Percentiles rank a stretch among this genome's conserved stretches.
phyloP scores from a whole-genome alignment of 2,888 invertebrate species.

The Eupithecia dodoneata region DNA sequence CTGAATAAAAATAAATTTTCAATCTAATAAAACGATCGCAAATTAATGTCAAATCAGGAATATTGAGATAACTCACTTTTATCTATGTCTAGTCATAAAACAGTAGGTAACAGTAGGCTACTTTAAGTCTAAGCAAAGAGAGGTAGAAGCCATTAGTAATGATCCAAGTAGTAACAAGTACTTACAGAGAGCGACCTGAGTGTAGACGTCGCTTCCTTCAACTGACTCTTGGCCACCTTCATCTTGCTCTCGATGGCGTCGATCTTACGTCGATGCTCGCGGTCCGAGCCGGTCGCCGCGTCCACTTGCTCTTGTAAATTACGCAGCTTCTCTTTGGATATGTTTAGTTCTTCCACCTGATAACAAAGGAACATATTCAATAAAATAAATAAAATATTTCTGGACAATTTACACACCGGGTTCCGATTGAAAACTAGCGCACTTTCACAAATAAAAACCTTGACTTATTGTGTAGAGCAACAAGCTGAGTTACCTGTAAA shows the following conservation, averaged over 20 bases:
- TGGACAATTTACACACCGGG: no score
- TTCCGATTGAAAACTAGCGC: no score
- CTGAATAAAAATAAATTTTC: no score
- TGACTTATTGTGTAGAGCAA: no score
- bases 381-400: neutral
- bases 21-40: no score
- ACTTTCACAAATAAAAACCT: no score
- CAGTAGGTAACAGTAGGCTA: no score
- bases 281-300: conserved; percentile 52
- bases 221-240: conserved; percentile 53
- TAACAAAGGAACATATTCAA: conserved; percentile 5
- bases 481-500: no score
- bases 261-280: conserved; percentile 59
- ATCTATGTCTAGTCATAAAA: no score
- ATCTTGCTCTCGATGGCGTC: conserved; percentile 67
- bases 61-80: no score
- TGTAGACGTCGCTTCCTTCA: conserved; percentile 44
- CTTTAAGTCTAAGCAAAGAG: no score
- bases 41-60: no score
- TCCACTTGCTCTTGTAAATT: conserved; percentile 61
- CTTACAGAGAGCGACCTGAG: conserved; percentile 62
- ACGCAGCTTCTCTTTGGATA: conserved; percentile 61
- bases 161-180: conserved; percentile 52
- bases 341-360: conserved; percentile 67
- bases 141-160: neutral